Percentiles rank a stretch among this genome's conserved stretches.
Conservation (phyloP, 2,888 invertebrate species). For the Acronicta leporina region DNA sequence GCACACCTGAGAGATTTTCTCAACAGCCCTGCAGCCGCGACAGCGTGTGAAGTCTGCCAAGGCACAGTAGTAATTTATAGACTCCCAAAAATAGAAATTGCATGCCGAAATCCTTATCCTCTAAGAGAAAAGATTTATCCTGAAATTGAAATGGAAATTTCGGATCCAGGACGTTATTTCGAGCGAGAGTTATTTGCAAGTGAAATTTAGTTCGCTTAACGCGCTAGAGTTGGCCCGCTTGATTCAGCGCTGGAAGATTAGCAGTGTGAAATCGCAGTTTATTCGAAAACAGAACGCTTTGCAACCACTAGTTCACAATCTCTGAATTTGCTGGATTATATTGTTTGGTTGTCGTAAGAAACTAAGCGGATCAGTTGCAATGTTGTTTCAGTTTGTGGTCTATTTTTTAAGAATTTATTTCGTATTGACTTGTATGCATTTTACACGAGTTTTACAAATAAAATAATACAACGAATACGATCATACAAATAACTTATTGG, state of each 20-base stretch:
- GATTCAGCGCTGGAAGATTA: constrained; percentile 40
- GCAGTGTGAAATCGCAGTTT: constrained; percentile 41
- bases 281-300: constrained; percentile 21
- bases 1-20: too few species aligned
- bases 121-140: constrained; percentile 25
- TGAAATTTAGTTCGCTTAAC: constrained; percentile 43
- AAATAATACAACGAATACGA: too few species aligned
- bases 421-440: neutral
- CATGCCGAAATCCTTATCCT: constrained; percentile 16
- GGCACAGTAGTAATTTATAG: neutral
- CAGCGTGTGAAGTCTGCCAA: too few species aligned
- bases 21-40: too few species aligned
- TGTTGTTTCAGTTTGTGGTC: neutral
- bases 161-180: constrained; percentile 36
- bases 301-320: constrained; percentile 19
- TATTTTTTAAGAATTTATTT: neutral
- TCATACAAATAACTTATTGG: too few species aligned
- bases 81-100: neutral
- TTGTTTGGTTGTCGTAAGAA: constrained; percentile 2
- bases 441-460: too few species aligned
- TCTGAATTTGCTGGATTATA: constrained; percentile 18
- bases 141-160: constrained; percentile 38
- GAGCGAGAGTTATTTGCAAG: constrained; percentile 48
- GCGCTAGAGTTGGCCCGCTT: constrained; percentile 38
- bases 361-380: neutral